Evolutionary conservation across 53 echinoderm and acorn worm genomes (phyloP), one percentile per base, ranked within the genome.

Genomic region (Apostichopus leukothele): DNA sequence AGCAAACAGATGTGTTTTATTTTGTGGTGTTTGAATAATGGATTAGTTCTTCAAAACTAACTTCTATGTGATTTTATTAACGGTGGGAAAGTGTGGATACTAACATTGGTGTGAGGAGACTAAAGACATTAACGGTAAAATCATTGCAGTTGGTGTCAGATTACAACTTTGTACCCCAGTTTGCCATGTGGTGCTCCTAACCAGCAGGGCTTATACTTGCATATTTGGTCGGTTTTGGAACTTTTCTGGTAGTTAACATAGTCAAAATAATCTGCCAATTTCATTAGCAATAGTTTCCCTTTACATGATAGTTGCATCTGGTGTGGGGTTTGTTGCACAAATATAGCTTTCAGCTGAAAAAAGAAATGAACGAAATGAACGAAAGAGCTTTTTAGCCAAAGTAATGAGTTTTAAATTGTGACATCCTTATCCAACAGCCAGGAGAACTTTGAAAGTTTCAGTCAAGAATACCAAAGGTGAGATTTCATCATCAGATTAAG

Each of bases 391-490:
- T 71, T n/a, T 6, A 71, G 18, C 14, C n/a, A 71, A 16, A 71
- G n/a, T n/a, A 6, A 71, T 18, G n/a, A 71, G 71, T 71, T 71
- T 71, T 19, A 6, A 5, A 71, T 16, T 71, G 71, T 71, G 71
- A 19, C 71, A 71, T 71, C 71, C 71, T 71, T 71, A 71, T 71
- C 18, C 71, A n/a, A 71, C 71, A 71, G 71, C 71, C 71, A 71
- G 71, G 71, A 71, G 71, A n/a, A 71, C 71, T 71, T 71, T 71
- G 71, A 71, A 71, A 71, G 71, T 71, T 71, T n/a, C 71, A 19
- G 71, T 19, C 71, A 71, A 71, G 71, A 71, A 71, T 71, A 71
- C 71, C 71, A 71, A 71, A 71, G 71, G 71, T 71, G 71, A 71
- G 71, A 71, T 71, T n/a, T 71, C 71, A n/a, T 71, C 71, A n/a